A percentile compares a stretch with the other conserved stretches of the same genome.
Evolutionary conservation across 2,888 invertebrate genomes (phyloP).

Genomic region (Atrina japonica): DNA sequence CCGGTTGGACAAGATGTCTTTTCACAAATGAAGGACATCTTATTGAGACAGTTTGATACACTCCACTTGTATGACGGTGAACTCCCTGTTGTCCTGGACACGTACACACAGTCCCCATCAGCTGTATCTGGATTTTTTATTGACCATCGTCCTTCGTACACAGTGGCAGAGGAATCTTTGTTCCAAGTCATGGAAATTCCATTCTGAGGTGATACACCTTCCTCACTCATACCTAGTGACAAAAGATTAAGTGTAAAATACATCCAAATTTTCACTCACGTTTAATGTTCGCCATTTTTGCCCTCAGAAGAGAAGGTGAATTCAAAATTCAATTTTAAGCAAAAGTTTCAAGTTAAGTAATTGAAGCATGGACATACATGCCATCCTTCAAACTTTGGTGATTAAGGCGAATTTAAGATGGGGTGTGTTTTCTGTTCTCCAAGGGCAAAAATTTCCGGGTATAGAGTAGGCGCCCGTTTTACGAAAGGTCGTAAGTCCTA

Average conservation of each 20-base stretch:
- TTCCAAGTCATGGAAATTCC: constrained; percentile 30
- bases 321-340: too few species aligned
- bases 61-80: constrained; percentile 46
- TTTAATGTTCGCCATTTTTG: too few species aligned
- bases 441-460: too few species aligned
- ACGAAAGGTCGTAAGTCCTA: too few species aligned
- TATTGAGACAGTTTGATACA: constrained; percentile 58
- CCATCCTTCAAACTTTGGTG: too few species aligned
- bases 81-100: constrained; percentile 26
- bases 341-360: too few species aligned
- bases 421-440: too few species aligned
- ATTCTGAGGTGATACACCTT: constrained; percentile 15
- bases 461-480: too few species aligned
- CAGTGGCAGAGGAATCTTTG: constrained; percentile 28
- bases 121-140: constrained; percentile 48
- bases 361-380: too few species aligned
- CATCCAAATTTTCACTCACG: too few species aligned
- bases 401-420: too few species aligned
- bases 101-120: constrained; percentile 51
- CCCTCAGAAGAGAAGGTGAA: too few species aligned
- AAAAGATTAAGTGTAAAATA: background rate
- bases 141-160: constrained; percentile 54
- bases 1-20: constrained; percentile 62
- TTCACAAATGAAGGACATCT: constrained; percentile 64
- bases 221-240: constrained; percentile 37